Conservation (phyloP, 2,113 vertebrate species). For the Peromyscus polionotus region DNA sequence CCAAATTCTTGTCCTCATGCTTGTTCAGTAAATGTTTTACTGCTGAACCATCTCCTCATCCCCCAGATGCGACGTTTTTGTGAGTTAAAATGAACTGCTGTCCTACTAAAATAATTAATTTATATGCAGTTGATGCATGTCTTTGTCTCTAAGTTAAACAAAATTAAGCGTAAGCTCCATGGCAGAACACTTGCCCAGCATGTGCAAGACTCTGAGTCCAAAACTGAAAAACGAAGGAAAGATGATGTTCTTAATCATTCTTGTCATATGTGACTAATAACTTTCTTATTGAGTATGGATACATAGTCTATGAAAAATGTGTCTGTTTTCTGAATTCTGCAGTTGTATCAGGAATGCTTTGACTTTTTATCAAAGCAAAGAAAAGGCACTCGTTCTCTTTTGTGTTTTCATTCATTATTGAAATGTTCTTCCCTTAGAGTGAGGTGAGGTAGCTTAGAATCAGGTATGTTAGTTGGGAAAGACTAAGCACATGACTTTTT, state of each 20-base stretch:
- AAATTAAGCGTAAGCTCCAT: background rate
- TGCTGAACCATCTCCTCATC: no score
- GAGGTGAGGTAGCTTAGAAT: background rate
- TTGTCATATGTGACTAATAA: background rate
- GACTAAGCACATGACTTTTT: background rate
- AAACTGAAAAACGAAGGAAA: background rate
- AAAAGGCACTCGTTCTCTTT: background rate
- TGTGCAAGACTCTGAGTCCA: background rate
- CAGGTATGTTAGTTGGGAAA: background rate
- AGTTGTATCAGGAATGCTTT: background rate
- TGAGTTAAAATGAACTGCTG: background rate
- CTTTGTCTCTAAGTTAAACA: conserved; percentile 1
- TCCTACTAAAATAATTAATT: background rate
- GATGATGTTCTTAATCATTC: background rate
- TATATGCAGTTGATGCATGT: background rate
- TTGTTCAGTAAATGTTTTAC: background rate
- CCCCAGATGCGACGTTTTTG: background rate
- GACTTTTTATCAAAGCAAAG: background rate
- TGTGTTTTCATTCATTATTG: background rate
- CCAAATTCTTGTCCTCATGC: background rate
- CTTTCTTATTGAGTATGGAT: background rate
- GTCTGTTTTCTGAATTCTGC: background rate
- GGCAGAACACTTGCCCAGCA: background rate
- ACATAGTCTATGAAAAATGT: background rate
- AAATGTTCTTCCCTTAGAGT: background rate